Conservation (phyloP, 2,888 invertebrate genomes). For the Trichacis sp. region DNA sequence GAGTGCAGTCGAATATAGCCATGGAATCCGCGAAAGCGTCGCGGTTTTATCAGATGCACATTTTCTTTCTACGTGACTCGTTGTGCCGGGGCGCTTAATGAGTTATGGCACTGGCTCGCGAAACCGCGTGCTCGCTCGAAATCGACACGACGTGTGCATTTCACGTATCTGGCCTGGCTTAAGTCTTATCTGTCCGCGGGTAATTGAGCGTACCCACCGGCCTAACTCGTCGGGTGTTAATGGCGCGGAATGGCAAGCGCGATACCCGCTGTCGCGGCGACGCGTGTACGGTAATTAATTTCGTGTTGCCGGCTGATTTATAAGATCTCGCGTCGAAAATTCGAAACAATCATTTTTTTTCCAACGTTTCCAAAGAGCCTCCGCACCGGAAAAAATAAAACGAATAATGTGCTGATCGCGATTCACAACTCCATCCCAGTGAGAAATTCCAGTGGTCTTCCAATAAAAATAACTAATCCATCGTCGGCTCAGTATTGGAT, state of each 20-base stretch:
- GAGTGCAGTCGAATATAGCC: background rate
- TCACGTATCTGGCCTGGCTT: conserved; percentile 35
- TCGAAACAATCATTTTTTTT: background rate
- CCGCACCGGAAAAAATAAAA: no score
- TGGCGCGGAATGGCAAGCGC: conserved; percentile 45
- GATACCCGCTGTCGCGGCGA: conserved; percentile 23
- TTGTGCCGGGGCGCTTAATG: conserved; percentile 28
- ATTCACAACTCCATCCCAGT: no score
- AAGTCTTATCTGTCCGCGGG: conserved; percentile 37
- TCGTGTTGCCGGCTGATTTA: conserved; percentile 38
- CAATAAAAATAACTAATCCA: no score
- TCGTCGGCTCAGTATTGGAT: no score
- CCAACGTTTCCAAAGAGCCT: no score
- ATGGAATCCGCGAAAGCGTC: conserved; percentile 25
- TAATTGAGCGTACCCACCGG: conserved; percentile 47
- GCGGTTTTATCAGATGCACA: conserved; percentile 25
- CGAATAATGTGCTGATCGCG: no score
- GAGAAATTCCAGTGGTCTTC: no score
- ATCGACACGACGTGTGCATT: conserved; percentile 42
- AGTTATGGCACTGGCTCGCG: conserved; percentile 34
- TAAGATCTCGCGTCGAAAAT: conserved; percentile 13
- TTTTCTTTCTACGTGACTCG: background rate
- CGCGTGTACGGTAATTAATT: conserved; percentile 37
- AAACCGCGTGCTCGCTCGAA: conserved; percentile 25
- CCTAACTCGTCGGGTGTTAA: conserved; percentile 46